Evolutionary conservation across 2,113 vertebrate genomes (phyloP).

Genomic region (Dendropsophus ebraccatus): DNA sequence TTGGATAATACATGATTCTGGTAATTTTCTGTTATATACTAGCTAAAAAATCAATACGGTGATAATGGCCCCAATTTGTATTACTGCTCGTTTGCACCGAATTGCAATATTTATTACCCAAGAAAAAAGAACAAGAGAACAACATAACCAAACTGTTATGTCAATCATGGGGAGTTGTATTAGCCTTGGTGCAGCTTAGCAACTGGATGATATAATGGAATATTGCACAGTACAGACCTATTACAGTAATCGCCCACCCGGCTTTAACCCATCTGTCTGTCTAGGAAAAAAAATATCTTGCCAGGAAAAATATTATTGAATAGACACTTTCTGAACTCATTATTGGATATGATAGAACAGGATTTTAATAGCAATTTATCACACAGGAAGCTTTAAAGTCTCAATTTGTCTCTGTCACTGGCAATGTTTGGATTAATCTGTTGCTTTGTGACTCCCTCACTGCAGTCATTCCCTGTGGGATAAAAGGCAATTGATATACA

Average conservation of each 20-base stretch:
- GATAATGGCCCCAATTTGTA: conserved; percentile 22
- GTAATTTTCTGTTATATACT: not conserved
- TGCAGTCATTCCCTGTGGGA: conserved; percentile 56
- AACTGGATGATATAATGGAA: conserved; percentile 24
- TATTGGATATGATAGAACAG: conserved; percentile 53
- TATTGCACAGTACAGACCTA: not conserved
- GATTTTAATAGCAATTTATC: conserved; percentile 58
- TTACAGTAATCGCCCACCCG: conserved; percentile 4
- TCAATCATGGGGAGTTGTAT: not conserved
- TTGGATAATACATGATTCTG: not conserved
- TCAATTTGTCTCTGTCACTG: conserved; percentile 58
- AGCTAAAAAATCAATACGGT: conserved; percentile 27
- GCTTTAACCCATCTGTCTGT: not conserved
- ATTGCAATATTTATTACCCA: not conserved
- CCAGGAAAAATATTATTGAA: conserved; percentile 30
- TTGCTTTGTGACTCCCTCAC: conserved; percentile 55
- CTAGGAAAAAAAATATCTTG: not conserved
- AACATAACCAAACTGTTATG: not conserved
- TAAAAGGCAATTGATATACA: conserved; percentile 58
- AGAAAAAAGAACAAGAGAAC: not conserved
- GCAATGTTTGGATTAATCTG: conserved; percentile 58
- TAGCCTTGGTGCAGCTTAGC: not conserved
- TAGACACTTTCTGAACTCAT: conserved; percentile 49
- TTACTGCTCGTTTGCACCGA: conserved; percentile 18
- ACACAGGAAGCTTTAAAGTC: conserved; percentile 55